These are phyloP conservation scores for Hippocampus zosterae DNA, from an alignment of 2,113 vertebrate species.

Conservation along the genomic window DNA sequence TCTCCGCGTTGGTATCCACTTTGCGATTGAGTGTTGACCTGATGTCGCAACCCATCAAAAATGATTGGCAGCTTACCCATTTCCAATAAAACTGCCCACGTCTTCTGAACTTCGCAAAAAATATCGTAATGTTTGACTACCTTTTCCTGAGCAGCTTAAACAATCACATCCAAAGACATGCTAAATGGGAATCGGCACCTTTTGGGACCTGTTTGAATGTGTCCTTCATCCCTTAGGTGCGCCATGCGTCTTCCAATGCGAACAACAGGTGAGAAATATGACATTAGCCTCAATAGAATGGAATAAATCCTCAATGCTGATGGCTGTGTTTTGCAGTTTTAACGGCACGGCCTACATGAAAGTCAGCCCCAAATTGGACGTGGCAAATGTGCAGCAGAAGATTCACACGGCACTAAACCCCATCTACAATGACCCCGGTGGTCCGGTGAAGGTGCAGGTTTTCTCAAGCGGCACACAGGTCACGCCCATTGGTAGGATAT, in stretches of 20 bases:
- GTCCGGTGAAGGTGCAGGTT: slow-evolving; percentile 10
- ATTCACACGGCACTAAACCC: slow-evolving; percentile 15
- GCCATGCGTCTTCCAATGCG: background rate
- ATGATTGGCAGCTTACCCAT: too few species aligned
- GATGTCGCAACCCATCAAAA: too few species aligned
- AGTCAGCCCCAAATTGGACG: slow-evolving; percentile 48
- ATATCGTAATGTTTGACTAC: too few species aligned
- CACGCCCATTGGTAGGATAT: slow-evolving; percentile 59
- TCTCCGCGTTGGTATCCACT: too few species aligned
- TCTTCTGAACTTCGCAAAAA: too few species aligned
- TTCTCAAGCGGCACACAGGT: slow-evolving; percentile 25
- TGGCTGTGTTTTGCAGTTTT: slow-evolving; percentile 44
- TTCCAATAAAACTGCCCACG: too few species aligned
- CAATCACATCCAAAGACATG: too few species aligned
- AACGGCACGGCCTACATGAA: slow-evolving; percentile 48
- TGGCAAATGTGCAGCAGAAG: slow-evolving; percentile 45
- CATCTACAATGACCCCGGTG: background rate
- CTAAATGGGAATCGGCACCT: background rate
- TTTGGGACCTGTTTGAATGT: background rate
- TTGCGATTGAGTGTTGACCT: too few species aligned
- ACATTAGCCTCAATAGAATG: background rate
- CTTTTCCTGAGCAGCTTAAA: background rate
- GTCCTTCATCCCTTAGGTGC: slow-evolving; percentile 28
- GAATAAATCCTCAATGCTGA: background rate
- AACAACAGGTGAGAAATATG: slow-evolving; percentile 40